Evolutionary conservation across 2,888 invertebrate species (phyloP).

Genomic region (Drosophila neotestacea): DNA sequence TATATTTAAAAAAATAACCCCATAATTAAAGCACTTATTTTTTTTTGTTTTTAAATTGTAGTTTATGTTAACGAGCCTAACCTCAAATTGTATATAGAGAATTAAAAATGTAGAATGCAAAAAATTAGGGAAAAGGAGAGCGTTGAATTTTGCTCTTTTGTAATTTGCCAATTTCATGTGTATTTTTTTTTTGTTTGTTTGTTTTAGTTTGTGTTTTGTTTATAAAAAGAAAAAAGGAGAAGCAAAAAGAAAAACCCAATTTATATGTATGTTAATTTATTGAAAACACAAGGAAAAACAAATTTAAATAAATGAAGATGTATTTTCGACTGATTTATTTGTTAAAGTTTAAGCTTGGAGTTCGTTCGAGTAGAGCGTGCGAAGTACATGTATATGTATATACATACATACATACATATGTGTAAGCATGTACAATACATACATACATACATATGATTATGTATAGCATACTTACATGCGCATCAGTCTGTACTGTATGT

Average conservation of each 20-base stretch:
- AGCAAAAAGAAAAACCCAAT: conserved; percentile 12
- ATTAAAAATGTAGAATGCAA: conserved; percentile 11
- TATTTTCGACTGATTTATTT: conserved; percentile 72
- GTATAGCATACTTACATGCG: conserved; percentile 23
- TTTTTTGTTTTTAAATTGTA: not conserved
- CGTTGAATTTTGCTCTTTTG: conserved; percentile 56
- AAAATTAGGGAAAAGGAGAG: conserved; percentile 12
- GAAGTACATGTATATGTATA: conserved; percentile 14
- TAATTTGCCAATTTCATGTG: conserved; percentile 29
- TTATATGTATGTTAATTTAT: conserved; percentile 52
- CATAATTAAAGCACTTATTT: too few relatives aligned
- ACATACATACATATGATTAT: conserved; percentile 19
- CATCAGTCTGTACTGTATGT: conserved; percentile 25
- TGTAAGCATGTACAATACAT: not conserved
- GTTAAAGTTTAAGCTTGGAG: conserved; percentile 66
- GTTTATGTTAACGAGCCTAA: conserved; percentile 17
- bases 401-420: not conserved
- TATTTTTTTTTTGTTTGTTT: conserved; percentile 10
- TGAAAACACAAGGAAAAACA: conserved; percentile 28
- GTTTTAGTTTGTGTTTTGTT: conserved; percentile 20
- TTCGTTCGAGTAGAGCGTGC: conserved; percentile 21
- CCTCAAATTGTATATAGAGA: conserved; percentile 37
- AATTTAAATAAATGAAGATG: conserved; percentile 44
- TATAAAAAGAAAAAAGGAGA: not conserved
- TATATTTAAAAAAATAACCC: conserved; percentile 11